Percentiles rank a stretch among this genome's conserved stretches.
Conservation (phyloP, 2,113 vertebrate genomes). For the Pedetes capensis region DNA sequence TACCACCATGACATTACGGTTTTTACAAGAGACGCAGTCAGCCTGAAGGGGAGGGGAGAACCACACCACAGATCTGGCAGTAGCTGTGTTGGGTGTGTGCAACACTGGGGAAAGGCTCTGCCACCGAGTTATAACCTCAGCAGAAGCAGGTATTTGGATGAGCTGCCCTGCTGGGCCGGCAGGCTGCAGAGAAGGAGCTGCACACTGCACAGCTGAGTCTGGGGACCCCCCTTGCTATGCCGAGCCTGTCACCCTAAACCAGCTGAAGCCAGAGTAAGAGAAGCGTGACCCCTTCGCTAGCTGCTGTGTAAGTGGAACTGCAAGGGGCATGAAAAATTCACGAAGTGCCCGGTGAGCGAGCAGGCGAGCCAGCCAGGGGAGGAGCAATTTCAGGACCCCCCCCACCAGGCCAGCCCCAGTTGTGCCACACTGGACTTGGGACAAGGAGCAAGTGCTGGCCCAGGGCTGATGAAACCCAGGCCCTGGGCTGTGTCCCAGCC, state of each 20-base stretch:
- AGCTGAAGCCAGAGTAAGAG: conserved; percentile 27
- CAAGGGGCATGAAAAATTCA: conserved; percentile 77
- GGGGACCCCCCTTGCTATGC: neutral
- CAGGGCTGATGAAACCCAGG: neutral
- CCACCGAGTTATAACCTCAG: neutral
- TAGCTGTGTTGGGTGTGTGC: neutral
- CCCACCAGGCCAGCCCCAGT: neutral
- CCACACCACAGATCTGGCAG: fast-evolving
- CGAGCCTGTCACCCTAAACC: conserved; percentile 77
- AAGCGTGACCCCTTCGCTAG: neutral
- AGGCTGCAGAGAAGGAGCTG: neutral
- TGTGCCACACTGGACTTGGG: neutral
- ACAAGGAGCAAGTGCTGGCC: neutral
- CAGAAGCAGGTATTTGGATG: neutral
- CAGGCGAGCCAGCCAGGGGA: no score
- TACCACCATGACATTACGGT: neutral
- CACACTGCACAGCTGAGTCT: no score
- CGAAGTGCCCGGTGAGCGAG: conserved; percentile 60
- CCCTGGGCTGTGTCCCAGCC: neutral
- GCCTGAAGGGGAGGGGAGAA: no score
- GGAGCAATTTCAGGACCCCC: conserved; percentile 51
- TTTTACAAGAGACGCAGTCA: neutral
- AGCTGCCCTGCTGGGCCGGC: neutral
- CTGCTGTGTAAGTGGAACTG: conserved; percentile 67
- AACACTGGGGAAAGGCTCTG: no score